phyloP scores from a whole-genome alignment of 2,113 vertebrate genomes.

The Ahaetulla prasina region DNA sequence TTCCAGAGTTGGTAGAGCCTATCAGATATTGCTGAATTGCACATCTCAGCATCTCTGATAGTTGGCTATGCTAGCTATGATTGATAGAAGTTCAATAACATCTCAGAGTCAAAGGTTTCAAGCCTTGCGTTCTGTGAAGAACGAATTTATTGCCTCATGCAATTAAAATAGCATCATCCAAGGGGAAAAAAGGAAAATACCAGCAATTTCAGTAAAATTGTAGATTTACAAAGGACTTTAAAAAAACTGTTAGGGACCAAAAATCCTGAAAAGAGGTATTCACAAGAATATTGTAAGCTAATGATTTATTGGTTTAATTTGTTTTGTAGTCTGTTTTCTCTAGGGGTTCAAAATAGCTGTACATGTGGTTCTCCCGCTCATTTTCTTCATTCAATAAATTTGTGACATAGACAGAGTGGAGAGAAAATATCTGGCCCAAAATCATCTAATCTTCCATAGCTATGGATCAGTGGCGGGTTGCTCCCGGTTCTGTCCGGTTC shows the following conservation, averaged over 20 bases:
- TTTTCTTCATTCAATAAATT: background rate
- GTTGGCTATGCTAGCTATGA: background rate
- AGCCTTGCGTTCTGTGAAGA: background rate
- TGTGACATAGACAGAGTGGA: background rate
- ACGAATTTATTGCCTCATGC: background rate
- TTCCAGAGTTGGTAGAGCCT: background rate
- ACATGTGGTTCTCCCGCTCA: background rate
- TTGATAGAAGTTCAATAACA: background rate
- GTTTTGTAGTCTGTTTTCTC: background rate
- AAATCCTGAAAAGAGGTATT: background rate
- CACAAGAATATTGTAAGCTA: background rate
- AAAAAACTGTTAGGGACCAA: background rate
- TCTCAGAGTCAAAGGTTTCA: background rate
- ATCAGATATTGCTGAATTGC: background rate
- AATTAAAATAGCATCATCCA: background rate
- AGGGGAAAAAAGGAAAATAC: background rate
- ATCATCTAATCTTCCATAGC: background rate
- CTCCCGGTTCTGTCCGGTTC: too few species aligned
- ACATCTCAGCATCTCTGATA: background rate
- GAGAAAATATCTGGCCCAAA: background rate
- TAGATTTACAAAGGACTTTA: background rate
- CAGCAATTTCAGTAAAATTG: background rate
- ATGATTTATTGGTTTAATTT: background rate
- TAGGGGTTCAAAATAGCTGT: background rate
- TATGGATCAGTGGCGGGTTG: too few species aligned